Evolutionary conservation across 2,888 invertebrate genomes (phyloP).

Genomic region (Gastrophysa polygoni): DNA sequence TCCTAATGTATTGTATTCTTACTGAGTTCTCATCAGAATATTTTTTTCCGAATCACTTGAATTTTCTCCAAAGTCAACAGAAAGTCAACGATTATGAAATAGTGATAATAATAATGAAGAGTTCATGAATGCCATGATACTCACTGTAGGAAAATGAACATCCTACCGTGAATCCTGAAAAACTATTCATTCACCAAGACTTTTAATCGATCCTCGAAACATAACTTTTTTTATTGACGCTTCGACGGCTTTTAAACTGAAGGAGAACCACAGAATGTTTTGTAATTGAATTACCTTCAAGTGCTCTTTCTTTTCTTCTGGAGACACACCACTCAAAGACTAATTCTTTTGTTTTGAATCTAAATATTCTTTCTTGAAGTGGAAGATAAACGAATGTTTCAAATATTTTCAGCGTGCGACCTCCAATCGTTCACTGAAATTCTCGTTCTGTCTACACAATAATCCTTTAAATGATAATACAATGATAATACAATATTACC

Average conservation of each 20-base stretch:
- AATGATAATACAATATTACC: no score
- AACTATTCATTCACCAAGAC: not conserved
- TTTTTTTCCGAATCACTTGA: no score
- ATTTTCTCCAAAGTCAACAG: no score
- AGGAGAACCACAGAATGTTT: constrained; percentile 47
- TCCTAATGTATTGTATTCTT: no score
- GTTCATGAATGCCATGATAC: no score
- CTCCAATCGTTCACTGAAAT: constrained; percentile 24
- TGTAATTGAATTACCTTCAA: constrained; percentile 49
- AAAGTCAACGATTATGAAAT: no score
- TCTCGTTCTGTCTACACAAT: no score
- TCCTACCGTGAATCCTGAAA: not conserved
- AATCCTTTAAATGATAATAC: no score
- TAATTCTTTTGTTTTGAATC: constrained; percentile 46
- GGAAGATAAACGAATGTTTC: constrained; percentile 37
- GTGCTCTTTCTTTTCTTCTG: constrained; percentile 52
- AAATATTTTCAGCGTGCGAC: constrained; percentile 32
- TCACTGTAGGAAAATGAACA: no score
- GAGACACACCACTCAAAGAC: constrained; percentile 46
- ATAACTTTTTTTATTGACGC: constrained; percentile 35
- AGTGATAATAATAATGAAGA: no score
- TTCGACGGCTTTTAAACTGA: constrained; percentile 43
- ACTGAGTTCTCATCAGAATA: no score
- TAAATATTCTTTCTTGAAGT: constrained; percentile 38
- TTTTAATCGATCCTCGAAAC: not conserved